Evolutionary conservation across 2,888 invertebrate genomes (phyloP).

Genomic region (Nemoura dubitans): DNA sequence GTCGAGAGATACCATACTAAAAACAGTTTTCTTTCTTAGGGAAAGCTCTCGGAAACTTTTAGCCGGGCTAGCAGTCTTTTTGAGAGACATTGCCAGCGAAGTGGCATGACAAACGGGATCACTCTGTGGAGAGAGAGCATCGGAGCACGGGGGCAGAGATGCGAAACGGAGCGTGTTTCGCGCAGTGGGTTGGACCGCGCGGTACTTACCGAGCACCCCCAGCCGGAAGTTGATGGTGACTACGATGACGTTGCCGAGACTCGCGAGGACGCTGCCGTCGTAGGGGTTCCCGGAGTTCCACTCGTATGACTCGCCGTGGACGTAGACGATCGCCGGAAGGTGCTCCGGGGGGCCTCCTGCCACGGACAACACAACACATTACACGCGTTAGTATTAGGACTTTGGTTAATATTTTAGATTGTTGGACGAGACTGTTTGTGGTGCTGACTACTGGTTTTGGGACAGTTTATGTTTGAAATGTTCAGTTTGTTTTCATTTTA

Average conservation of each 20-base stretch:
- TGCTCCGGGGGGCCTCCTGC: slow-evolving; percentile 31
- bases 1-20: neutral
- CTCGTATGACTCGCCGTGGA: slow-evolving; percentile 83
- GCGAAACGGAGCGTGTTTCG: no score
- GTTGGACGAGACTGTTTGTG: neutral
- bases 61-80: neutral
- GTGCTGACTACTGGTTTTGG: neutral
- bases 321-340: slow-evolving; percentile 79
- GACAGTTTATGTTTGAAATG: neutral
- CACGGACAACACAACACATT: no score
- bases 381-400: neutral
- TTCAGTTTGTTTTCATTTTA: neutral
- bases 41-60: neutral
- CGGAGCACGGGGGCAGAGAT: neutral
- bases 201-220: slow-evolving; percentile 70
- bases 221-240: slow-evolving; percentile 84
- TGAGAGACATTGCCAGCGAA: neutral
- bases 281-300: slow-evolving; percentile 88
- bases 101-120: neutral
- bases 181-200: neutral
- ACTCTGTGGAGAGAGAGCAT: neutral
- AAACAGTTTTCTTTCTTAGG: neutral
- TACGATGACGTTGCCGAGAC: slow-evolving; percentile 79
- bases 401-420: neutral
- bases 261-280: slow-evolving; percentile 86